Evolutionary conservation across 2,888 invertebrate genomes (phyloP), one percentile per base, ranked within the genome.

Genomic region (Didymodactylos carnosus): DNA sequence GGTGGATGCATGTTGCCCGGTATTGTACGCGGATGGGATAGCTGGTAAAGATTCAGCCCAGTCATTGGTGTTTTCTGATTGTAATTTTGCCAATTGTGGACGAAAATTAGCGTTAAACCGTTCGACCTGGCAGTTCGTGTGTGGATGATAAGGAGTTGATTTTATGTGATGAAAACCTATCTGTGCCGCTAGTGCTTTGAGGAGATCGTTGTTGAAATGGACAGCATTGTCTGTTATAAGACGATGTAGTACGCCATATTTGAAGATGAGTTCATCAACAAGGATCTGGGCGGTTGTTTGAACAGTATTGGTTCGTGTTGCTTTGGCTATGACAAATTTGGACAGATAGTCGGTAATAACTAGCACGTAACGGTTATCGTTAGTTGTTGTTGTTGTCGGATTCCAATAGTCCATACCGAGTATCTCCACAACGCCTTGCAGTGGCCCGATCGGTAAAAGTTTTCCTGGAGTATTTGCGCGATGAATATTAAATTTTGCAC

Each of bases 151-250:
- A 14, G 74, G 72, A 27, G 78, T 76, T 0, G 77, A 77, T 49
- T 75, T 72, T 6, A 77, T 77, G 40, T 77, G 77, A 3, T 75
- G 69, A 27, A 70, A 73, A 1, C 73, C 76, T n/a, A 77, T 19
- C 14, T 77, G 16, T 39, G 46, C 29, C 72, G 77, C 77, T 70
- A 76, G 41, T 27, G 77, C 76, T 13, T 51, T 13, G 71, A 77
- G 76, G 19, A 76, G 16, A 8, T 69, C 25, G 25, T 76, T 76
- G 27, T 76, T 73, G 72, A 76, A 77, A 25, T 75, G 76, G n/a
- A 43, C 39, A 11, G 77, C 78, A 27, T 76, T 77, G 39, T 78
- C 77, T n/a, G 76, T 62, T 70, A 78, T 77, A 23, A 77, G 53
- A 13, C 76, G 43, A n/a, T 69, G 16, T 8, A 76, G 77, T 13